These are phyloP conservation scores for Ectropis grisescens DNA, from an alignment of 1,140 invertebrate genomes.

Conservation along the genomic window DNA sequence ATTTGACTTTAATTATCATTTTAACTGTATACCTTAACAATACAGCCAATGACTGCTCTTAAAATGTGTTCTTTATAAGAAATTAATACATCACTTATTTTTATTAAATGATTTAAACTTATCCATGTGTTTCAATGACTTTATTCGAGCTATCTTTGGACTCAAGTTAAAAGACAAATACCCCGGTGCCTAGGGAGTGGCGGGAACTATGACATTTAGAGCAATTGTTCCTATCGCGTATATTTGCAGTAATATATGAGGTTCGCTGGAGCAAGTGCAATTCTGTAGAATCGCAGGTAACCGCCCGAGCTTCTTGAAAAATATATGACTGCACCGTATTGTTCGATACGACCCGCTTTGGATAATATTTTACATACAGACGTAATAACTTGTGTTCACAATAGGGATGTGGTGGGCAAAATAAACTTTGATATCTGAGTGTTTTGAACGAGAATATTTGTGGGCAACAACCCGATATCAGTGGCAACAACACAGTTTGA, in stretches of 20 bases:
- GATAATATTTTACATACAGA: conserved; percentile 11
- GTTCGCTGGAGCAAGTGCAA: conserved; percentile 14
- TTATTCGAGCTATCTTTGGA: too few species aligned
- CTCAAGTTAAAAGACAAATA: too few species aligned
- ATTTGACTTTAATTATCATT: too few species aligned
- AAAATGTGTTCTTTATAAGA: conserved; percentile 62
- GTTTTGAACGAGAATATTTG: too few species aligned
- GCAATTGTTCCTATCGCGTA: too few species aligned
- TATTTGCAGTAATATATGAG: conserved; percentile 7
- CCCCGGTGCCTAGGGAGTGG: too few species aligned
- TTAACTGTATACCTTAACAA: conserved; percentile 12
- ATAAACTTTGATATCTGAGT: too few species aligned
- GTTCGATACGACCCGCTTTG: conserved; percentile 17
- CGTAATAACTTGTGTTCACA: too few species aligned
- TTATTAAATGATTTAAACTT: conserved; percentile 63
- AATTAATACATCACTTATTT: conserved; percentile 66
- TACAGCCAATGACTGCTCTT: conserved; percentile 49
- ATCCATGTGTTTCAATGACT: conserved; percentile 9
- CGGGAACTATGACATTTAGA: too few species aligned
- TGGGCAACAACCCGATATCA: too few species aligned
- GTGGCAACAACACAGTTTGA: too few species aligned
- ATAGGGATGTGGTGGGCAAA: too few species aligned
- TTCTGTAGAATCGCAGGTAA: conserved; percentile 17
- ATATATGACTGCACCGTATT: conserved; percentile 29
- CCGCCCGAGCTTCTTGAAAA: conserved; percentile 23